Base-by-base conservation (phyloP, 2,113 vertebrate genomes). In the Strigops habroptila region DNA sequence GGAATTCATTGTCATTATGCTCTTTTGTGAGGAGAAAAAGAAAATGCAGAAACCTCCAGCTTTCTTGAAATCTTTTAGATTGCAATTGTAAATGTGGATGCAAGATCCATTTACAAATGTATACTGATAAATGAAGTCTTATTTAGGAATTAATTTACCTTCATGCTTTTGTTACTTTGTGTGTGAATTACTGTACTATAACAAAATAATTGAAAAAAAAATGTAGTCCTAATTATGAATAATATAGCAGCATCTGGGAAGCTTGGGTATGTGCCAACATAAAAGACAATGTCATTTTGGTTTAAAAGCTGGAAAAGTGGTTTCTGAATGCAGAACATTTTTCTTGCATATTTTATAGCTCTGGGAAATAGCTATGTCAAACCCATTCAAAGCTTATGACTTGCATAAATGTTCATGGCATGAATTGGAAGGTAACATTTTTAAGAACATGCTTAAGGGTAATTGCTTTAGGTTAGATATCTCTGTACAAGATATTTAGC, bases 191-290 rank as follows among this genome's bases (percentile, higher is more conserved):
- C 9, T 22, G 37, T 27, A 43, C 12, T 65, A 18, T 37, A 95
- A 91, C 4, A 3, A 94, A 95, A 90, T 71, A 51, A 81, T 51
- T 55, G 64, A 33, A 94, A 82, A 86, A 84, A 55, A 76, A 23
- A 27, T 46, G 30, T 60, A 60, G 51, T 62, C 31, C 24, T 91
- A 83, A 95, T 93, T 91, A 68, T 81, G 55, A 93, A 90, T 75
- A 90, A 95, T 86, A 90, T 18, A 95, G 51, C 68, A 94, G 46
- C 91, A 82, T 91, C 90, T 94, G 93, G 75, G 33, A 91, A 81
- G 30, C 30, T 88, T 95, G 90, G 73, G 23, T 63, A 43, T 12
- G 13, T 88, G 90, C 82, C 94, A 96, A 6, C 33, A 41, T 18
- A 23, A 74, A 11, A 80, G 59, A 46, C 0, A 2, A 75, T 57